phyloP scores from a whole-genome alignment of 2,797 vertebrate genomes.

The Sus cebifrons region DNA sequence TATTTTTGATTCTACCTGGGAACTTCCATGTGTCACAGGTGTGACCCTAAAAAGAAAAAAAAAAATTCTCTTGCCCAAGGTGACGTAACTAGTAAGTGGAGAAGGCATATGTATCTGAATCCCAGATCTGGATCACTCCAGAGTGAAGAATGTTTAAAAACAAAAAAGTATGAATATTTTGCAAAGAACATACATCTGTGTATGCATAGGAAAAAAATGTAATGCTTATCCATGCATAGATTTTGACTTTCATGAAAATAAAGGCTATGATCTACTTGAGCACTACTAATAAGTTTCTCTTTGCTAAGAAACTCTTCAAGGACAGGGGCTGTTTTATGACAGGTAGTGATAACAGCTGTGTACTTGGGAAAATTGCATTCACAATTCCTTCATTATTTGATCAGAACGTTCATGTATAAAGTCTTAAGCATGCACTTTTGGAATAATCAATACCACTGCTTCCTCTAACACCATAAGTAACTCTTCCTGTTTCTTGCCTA shows the following conservation, averaged over 20 bases:
- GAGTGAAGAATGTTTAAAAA: background rate
- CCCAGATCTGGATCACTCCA: background rate
- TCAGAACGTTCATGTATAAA: slow-evolving; percentile 43
- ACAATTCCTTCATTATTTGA: slow-evolving; percentile 56
- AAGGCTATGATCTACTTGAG: background rate
- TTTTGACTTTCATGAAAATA: slow-evolving; percentile 60
- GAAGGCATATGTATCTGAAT: slow-evolving; percentile 10
- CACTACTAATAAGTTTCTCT: slow-evolving; percentile 35
- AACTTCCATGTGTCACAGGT: no score
- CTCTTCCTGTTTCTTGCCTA: background rate
- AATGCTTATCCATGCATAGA: background rate
- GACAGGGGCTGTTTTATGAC: background rate
- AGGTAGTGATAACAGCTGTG: slow-evolving; percentile 3
- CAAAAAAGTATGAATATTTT: background rate
- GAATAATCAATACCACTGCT: slow-evolving; percentile 41
- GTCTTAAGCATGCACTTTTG: slow-evolving; percentile 30
- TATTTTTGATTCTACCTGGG: no score
- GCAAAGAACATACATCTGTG: background rate
- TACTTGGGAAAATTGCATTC: slow-evolving; percentile 47
- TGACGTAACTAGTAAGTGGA: background rate
- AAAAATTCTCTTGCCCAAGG: background rate
- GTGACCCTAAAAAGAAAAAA: no score
- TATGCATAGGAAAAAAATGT: background rate
- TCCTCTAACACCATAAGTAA: slow-evolving; percentile 24
- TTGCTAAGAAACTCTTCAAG: slow-evolving; percentile 64